Base-by-base conservation (phyloP, 2,888 invertebrate genomes). In the Agrochola lychnidis region DNA sequence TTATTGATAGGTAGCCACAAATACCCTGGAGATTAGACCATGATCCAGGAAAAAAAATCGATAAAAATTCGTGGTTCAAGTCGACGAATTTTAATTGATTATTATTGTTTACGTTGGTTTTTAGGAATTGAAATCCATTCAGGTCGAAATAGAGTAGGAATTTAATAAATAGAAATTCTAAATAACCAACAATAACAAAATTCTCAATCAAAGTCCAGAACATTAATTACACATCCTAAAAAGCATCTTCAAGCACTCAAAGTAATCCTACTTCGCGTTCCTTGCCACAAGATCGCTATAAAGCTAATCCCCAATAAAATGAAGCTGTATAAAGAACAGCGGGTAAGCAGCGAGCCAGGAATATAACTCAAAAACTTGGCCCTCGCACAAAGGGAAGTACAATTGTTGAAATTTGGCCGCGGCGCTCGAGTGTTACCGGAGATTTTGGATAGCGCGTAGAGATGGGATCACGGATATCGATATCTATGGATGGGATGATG, bases 281-380 rank as follows among this genome's bases (percentile, higher is more conserved):
- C 40, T 51, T n/a, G 42, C 66, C 72, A 63, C 48, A 62, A 80
- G 68, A 68, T 83, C n/a, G 68, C 66, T 62, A 64, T 78, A 77
- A 81, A 84, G 72, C 72, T 77, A 85, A 84, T 86, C 87, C 82
- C 71, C 78, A 85, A 88, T 88, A 87, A 91, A 89, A 87, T 79
- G 73, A 86, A 78, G 81, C 84, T 63, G 51, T 87, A 87, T 85
- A 87, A 86, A 87, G 72, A 78, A 66, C 79, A 83, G 81, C 77
- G 74, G 67, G 76, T 79, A 81, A 74, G 77, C 74, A 79, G 82
- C 48, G 57, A 77, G 82, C 69, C 78, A 79, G 77, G 86, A 82
- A 87, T 87, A 89, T 93, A 91, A 91, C 88, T 93, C 92, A 92
- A 88, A 91, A 93, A 93, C 88, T 94, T 94, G 93, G 94, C 94